Conservation (phyloP, 1,140 invertebrate species). For the Drosophila kepulauana region DNA sequence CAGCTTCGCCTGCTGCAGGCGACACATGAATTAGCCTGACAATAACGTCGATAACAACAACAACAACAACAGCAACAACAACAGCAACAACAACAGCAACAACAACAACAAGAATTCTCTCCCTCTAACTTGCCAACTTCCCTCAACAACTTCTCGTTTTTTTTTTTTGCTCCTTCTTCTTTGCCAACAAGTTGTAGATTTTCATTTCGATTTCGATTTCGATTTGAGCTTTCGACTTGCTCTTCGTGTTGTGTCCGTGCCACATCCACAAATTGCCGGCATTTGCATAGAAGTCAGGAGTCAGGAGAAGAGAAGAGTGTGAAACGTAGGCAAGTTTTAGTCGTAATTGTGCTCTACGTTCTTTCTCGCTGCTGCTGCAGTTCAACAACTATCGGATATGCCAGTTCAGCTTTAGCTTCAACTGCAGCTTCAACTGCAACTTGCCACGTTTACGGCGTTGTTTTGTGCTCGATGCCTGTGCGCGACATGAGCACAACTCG, state of each 20-base stretch:
- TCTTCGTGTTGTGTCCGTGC: background rate
- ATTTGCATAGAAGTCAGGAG: constrained; percentile 60
- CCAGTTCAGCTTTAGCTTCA: too few species aligned
- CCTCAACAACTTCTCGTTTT: constrained; percentile 4
- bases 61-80: too few species aligned
- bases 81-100: too few species aligned
- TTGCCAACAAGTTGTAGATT: constrained; percentile 75
- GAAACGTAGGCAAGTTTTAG: background rate
- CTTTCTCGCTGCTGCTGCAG: background rate
- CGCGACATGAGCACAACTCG: constrained; percentile 55
- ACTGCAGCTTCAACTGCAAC: too few species aligned
- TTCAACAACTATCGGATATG: constrained; percentile 1
- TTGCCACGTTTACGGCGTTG: constrained; percentile 9
- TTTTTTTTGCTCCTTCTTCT: constrained; percentile 8
- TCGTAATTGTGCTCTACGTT: constrained; percentile 4
- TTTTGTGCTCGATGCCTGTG: constrained; percentile 47
- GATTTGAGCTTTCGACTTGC: constrained; percentile 48
- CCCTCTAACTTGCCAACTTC: too few species aligned
- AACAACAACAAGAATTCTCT: too few species aligned
- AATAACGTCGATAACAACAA: constrained; percentile 63
- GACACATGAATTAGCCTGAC: constrained; percentile 82
- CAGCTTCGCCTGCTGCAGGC: constrained; percentile 67
- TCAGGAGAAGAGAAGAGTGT: background rate
- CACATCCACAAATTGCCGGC: constrained; percentile 55
- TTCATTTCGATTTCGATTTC: constrained; percentile 69